Evolutionary conservation across 2,888 invertebrate genomes (phyloP), one percentile per base, ranked within the genome.

Genomic region (Apotomis betuletana): DNA sequence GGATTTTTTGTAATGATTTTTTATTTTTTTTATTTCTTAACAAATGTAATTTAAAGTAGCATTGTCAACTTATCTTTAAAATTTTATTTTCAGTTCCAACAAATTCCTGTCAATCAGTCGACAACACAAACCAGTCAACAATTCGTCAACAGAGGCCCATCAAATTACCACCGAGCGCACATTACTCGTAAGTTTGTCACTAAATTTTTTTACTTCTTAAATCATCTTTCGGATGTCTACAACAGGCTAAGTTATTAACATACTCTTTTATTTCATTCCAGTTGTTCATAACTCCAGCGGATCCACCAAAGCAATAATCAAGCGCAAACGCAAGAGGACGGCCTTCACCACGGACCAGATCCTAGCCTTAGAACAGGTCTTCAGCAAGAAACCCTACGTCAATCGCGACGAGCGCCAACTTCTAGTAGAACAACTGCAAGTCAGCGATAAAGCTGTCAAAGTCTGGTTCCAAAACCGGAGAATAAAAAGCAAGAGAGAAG

Each of bases 381-480:
- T 96, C 78, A 93, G 94, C 63, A 92, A 86, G 69, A 95, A 94
- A 76, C 94, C 94, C 10, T 97, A 97, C 82, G 87, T 97, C 3
- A 95, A 95, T 78, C 93, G 96, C n/a, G 95, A 96, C 0, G 92
- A 96, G 38, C 90, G 97, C 64, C 95, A 96, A 70, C 93, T 94
- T 73, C 90, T 97, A 83, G 95, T 96, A 0, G 85, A 94, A 0
- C 82, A 88, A 5, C 88, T 96, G 0, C 90, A 92, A 70, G 88
- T 97, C 0, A 94, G 94, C 8, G 96, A 97, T 79, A 90, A 96
- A 64, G 95, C 96, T 78, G 95, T 97, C 55, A 96, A 96, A 86
- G 96, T 96, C 12, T 96, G 96, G 96, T 97, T 97, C 81, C 96
- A 97, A 82, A 96, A 96, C 82, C 91, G 96, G 0, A 87, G 96